phyloP scores from a whole-genome alignment of 2,888 invertebrate species.

The Phymatocera aterrima region DNA sequence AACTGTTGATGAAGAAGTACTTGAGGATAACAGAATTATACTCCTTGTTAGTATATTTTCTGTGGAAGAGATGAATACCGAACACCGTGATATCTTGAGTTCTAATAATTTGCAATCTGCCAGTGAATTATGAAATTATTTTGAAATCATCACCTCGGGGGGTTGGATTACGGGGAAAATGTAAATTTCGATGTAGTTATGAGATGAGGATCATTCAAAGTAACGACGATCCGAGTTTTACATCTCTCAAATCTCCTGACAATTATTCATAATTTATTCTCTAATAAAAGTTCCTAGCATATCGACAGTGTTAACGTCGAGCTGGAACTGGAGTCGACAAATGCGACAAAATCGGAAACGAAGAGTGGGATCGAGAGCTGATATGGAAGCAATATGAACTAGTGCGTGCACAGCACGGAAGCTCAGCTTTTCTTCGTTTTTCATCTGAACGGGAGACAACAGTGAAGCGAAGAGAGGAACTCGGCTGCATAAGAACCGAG shows the following conservation, averaged over 20 bases:
- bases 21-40: too few species aligned
- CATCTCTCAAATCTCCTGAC: neutral
- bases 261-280: neutral
- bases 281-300: neutral
- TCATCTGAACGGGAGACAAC: conserved; percentile 38
- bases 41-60: too few species aligned
- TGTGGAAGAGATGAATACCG: too few species aligned
- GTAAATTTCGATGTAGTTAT: neutral
- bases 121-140: too few species aligned
- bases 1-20: too few species aligned
- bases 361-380: conserved; percentile 29
- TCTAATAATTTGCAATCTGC: too few species aligned
- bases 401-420: conserved; percentile 33
- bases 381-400: conserved; percentile 36
- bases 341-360: neutral
- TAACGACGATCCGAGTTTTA: neutral
- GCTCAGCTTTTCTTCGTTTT: conserved; percentile 31
- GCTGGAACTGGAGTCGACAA: neutral
- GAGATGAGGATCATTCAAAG: conserved; percentile 17
- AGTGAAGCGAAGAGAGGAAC: neutral
- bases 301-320: neutral
- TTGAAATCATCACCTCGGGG: too few species aligned
- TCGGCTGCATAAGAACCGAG: conserved; percentile 42
- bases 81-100: too few species aligned
- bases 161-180: too few species aligned